These are phyloP conservation scores for Mastomys coucha DNA, from an alignment of 2,113 vertebrate genomes.

Conservation along the genomic window DNA sequence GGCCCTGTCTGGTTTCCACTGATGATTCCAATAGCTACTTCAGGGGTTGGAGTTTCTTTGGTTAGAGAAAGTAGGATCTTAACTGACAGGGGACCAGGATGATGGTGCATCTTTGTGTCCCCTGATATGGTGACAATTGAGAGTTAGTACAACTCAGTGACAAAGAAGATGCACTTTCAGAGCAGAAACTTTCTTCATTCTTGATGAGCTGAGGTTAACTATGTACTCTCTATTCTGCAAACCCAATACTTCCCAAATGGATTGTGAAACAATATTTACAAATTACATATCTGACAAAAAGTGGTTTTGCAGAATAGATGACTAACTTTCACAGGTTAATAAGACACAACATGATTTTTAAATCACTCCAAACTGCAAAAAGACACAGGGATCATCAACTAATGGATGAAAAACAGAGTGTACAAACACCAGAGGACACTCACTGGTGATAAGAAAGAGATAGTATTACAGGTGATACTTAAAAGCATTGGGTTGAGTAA, in stretches of 20 bases:
- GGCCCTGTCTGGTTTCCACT: neutral
- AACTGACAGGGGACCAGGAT: neutral
- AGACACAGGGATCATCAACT: neutral
- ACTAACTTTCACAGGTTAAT: neutral
- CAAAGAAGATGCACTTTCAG: neutral
- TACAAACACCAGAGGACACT: neutral
- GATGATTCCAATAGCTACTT: conserved; percentile 16
- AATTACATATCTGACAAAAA: neutral
- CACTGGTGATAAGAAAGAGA: neutral
- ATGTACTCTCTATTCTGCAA: neutral
- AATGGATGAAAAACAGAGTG: neutral
- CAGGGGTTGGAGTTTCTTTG: neutral
- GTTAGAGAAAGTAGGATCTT: too few species aligned
- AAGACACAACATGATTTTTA: neutral
- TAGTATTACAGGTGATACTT: neutral
- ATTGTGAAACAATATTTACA: neutral
- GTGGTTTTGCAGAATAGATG: neutral
- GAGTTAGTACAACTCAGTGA: neutral
- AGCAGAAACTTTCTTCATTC: neutral
- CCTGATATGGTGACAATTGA: neutral
- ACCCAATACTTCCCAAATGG: neutral
- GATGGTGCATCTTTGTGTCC: neutral
- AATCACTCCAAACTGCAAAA: neutral
- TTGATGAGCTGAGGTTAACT: neutral
- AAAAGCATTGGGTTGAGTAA: neutral